Percentiles rank a stretch among this genome's conserved stretches.
These are phyloP conservation scores for Colinus virginianus DNA, from an alignment of 2,113 vertebrate genomes.

Conservation along the genomic window DNA sequence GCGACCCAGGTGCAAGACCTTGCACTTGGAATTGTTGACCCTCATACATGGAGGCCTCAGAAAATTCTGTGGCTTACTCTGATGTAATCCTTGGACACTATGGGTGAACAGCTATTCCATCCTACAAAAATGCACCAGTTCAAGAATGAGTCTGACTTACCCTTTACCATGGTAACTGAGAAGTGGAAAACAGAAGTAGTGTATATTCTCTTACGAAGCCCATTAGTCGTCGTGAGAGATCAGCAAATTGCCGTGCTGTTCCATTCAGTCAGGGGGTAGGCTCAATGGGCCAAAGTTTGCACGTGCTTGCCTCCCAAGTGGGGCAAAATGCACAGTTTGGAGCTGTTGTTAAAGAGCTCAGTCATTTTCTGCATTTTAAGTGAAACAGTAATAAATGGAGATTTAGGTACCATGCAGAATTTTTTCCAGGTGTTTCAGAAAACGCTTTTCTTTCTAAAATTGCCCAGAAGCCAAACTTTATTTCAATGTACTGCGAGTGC, in stretches of 20 bases:
- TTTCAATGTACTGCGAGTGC: conserved; percentile 23
- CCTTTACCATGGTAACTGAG: neutral
- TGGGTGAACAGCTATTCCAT: neutral
- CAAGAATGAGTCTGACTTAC: neutral
- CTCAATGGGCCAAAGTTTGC: neutral
- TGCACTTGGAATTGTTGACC: too few relatives aligned
- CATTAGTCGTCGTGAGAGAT: neutral
- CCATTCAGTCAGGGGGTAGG: neutral
- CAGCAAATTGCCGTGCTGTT: neutral
- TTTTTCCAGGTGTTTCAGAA: conserved; percentile 45
- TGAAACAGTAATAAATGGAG: neutral
- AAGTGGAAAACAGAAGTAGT: neutral
- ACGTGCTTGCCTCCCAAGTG: neutral
- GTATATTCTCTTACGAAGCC: neutral
- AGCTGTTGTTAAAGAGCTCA: neutral
- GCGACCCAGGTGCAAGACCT: too few relatives aligned
- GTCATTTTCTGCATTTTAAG: neutral
- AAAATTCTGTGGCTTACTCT: neutral
- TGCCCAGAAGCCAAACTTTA: conserved; percentile 21
- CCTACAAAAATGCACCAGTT: neutral
- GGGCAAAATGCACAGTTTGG: neutral
- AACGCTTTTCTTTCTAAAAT: neutral
- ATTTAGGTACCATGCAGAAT: neutral
- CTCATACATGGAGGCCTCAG: neutral
- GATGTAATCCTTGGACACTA: neutral